Base-by-base conservation (phyloP, 2,888 invertebrate species). In the Priocnemis perturbator region DNA sequence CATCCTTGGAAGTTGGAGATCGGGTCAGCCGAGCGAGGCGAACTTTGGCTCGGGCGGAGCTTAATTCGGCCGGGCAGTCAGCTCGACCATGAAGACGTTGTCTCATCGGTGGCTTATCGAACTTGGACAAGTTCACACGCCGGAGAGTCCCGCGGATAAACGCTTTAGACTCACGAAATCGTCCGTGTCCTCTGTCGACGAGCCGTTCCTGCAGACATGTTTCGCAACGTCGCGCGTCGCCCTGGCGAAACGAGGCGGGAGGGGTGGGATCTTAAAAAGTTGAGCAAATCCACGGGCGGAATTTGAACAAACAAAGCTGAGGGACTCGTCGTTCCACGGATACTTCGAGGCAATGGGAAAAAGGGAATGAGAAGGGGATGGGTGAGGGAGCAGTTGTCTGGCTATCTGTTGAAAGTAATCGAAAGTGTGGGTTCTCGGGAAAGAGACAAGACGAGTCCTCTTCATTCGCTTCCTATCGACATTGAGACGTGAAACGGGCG, bases 41-140 rank as follows among this genome's bases (percentile, higher is more conserved):
- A 73, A 73, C 63, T 73, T 71, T 48, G 56, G 53, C 63, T 57
- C 19, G 17, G 48, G 20, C 59, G 21, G 44, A 60, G 70, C 62
- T 58, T 64, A 71, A 71, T 71, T 69, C 47, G 62, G 57, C 26
- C 53, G 62, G 65, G 68, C 69, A 77, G 59, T 73, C 72, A 73
- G 58, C 53, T 65, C 73, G 71, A 79, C 69, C 71, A 67, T 76
- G 69, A 72, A 74, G 59, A 72, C 66, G 65, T 71, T 70, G 76
- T 69, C 69, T 76, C 72, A 76, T 73, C 71, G 67, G 64, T 61
- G 55, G 66, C 55, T 71, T 74, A 69, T 71, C 66, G 66, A 64
- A 71, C 64, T 74, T 69, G 4, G 62, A 50, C 45, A 64, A 73
- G 58, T 68, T 59, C 37, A 15, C 64, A 44, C n/a, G 56, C 48